A percentile compares a stretch with the other conserved stretches of the same genome.
These are phyloP conservation scores for Echinometra lucunter DNA, from an alignment of 53 echinoderm and acorn worm species.

Conservation along the genomic window DNA sequence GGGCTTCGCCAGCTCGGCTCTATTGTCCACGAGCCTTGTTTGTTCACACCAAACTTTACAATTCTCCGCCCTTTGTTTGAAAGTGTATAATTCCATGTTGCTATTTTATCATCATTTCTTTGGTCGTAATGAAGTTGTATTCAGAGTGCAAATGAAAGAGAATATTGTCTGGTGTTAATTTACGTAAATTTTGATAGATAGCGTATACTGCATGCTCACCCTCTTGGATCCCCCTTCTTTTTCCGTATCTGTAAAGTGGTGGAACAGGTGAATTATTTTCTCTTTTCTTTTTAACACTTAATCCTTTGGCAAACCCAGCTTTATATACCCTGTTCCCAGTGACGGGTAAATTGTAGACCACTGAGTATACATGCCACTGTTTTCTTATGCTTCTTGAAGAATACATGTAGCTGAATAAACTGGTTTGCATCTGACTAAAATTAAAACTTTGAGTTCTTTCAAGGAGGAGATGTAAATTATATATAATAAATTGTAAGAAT, in stretches of 20 bases:
- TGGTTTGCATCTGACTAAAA: no score
- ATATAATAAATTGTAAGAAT: no score
- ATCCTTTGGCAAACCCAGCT: no score
- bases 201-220: background rate
- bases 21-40: conserved; percentile 55
- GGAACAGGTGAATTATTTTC: background rate
- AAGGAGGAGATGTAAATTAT: no score
- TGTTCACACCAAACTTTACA: conserved; percentile 44
- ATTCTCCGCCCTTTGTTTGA: conserved; percentile 22
- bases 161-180: background rate
- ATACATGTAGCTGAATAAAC: no score
- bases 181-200: background rate
- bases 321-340: no score
- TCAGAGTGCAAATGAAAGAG: background rate
- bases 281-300: background rate
- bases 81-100: conserved; percentile 30
- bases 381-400: no score
- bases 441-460: no score
- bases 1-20: background rate
- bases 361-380: background rate
- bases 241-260: background rate
- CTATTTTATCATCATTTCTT: conserved; percentile 23
- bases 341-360: no score
- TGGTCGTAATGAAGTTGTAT: background rate
- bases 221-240: background rate